Percentiles rank a stretch among this genome's conserved stretches.
Evolutionary conservation across 2,888 invertebrate genomes (phyloP).

Genomic region (Cantharis lateralis): DNA sequence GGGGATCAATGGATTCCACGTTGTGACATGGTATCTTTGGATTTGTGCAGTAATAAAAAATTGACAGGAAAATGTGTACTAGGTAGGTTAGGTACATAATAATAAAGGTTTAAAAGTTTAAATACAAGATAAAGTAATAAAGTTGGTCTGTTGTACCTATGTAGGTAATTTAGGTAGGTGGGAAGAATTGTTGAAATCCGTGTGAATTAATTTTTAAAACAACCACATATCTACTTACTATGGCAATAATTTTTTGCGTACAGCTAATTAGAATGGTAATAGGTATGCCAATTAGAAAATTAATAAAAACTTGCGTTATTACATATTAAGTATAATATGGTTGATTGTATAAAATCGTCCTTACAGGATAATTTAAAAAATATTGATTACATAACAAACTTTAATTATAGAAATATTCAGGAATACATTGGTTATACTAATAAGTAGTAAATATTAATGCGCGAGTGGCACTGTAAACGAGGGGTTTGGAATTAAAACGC

Average conservation of each 20-base stretch:
- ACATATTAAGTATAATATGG: neutral
- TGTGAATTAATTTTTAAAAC: neutral
- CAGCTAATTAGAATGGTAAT: too few relatives aligned
- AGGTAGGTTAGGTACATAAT: too few relatives aligned
- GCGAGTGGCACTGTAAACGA: neutral
- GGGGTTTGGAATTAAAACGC: neutral
- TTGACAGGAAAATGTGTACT: too few relatives aligned
- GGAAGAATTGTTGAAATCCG: too few relatives aligned
- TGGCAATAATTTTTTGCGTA: neutral
- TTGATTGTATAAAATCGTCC: neutral
- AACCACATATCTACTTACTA: neutral
- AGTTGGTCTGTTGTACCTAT: neutral
- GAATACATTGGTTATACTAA: neutral
- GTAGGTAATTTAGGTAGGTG: neutral
- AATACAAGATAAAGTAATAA: neutral
- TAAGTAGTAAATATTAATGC: neutral
- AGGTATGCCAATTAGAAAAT: neutral
- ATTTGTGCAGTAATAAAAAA: neutral
- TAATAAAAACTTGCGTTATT: neutral
- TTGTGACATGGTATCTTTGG: neutral
- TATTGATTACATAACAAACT: neutral
- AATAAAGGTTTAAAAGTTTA: too few relatives aligned
- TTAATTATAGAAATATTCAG: neutral
- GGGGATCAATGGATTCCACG: neutral
- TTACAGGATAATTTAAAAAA: neutral